Conservation (phyloP, 2,888 invertebrate species). For the Tetanocera ferruginea region DNA sequence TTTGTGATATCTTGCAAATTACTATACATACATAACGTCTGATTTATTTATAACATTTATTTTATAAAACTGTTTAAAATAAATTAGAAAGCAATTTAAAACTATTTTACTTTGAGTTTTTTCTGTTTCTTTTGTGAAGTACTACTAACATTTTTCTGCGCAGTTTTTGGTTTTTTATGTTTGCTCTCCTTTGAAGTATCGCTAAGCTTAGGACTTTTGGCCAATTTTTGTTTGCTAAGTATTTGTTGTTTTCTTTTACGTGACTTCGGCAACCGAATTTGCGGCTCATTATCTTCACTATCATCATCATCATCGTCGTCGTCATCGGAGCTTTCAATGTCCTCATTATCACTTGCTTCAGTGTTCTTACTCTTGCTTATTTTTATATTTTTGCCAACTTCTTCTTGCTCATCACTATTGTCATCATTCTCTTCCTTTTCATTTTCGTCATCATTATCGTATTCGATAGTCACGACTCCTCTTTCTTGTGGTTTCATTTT, state of each 20-base stretch:
- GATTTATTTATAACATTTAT: too few species aligned
- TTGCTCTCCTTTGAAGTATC: background rate
- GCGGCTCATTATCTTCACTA: slow-evolving; percentile 38
- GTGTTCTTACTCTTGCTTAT: slow-evolving; percentile 8
- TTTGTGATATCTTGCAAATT: too few species aligned
- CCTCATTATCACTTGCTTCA: slow-evolving; percentile 38
- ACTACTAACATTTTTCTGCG: slow-evolving; percentile 15
- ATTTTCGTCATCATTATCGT: slow-evolving; percentile 53
- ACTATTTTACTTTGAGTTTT: background rate
- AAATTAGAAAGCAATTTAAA: too few species aligned
- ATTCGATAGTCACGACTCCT: slow-evolving; percentile 63
- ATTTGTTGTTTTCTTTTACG: slow-evolving; percentile 41
- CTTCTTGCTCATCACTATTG: slow-evolving; percentile 2
- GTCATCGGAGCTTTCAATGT: slow-evolving; percentile 24
- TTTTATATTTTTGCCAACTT: slow-evolving; percentile 9
- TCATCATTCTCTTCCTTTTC: slow-evolving; percentile 14
- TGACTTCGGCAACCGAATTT: slow-evolving; percentile 44
- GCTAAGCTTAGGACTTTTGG: slow-evolving; percentile 38
- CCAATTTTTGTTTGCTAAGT: slow-evolving; percentile 25
- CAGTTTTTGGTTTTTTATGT: slow-evolving; percentile 9
- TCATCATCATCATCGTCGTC: slow-evolving; percentile 33
- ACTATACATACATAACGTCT: too few species aligned
- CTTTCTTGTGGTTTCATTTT: slow-evolving; percentile 43
- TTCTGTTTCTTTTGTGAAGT: background rate
- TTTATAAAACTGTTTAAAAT: too few species aligned